phyloP scores from a whole-genome alignment of 2,888 invertebrate species.

The Cyrtodaria siliqua region DNA sequence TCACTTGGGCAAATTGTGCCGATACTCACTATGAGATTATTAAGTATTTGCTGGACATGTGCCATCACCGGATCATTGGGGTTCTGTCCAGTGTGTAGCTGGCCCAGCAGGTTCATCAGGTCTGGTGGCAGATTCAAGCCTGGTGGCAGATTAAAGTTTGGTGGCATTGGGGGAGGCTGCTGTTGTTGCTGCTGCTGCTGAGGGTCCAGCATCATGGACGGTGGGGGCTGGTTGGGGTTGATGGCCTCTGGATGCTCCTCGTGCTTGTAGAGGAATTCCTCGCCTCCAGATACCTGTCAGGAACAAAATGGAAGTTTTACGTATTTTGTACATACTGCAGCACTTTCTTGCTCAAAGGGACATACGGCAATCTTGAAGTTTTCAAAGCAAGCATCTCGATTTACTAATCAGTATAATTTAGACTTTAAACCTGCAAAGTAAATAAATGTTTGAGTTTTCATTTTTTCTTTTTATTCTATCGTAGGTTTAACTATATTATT shows the following conservation, averaged over 20 bases:
- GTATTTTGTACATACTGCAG: no score
- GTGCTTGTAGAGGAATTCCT: constrained; percentile 61
- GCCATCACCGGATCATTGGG: constrained; percentile 62
- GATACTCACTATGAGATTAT: constrained; percentile 75
- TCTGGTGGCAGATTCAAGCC: constrained; percentile 76
- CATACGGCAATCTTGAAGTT: no score
- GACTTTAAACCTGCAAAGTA: no score
- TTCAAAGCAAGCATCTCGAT: no score
- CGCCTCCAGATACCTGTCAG: constrained; percentile 59
- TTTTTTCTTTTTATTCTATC: no score
- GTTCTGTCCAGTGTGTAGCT: constrained; percentile 67
- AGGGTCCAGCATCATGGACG: background rate
- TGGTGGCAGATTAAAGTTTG: constrained; percentile 35
- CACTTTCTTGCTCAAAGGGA: no score
- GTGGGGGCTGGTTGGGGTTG: constrained; percentile 8
- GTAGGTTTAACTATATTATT: no score
- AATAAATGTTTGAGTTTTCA: no score
- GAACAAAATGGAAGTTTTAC: background rate
- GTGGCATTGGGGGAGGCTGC: constrained; percentile 5
- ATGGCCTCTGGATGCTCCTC: constrained; percentile 54
- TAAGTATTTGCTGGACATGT: constrained; percentile 76
- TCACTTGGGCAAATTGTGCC: no score
- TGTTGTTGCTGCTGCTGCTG: constrained; percentile 18
- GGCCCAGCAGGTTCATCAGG: constrained; percentile 73
- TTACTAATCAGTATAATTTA: no score